These are phyloP conservation scores for Drosophila burlai DNA, from an alignment of 1,140 invertebrate species.

Conservation along the genomic window DNA sequence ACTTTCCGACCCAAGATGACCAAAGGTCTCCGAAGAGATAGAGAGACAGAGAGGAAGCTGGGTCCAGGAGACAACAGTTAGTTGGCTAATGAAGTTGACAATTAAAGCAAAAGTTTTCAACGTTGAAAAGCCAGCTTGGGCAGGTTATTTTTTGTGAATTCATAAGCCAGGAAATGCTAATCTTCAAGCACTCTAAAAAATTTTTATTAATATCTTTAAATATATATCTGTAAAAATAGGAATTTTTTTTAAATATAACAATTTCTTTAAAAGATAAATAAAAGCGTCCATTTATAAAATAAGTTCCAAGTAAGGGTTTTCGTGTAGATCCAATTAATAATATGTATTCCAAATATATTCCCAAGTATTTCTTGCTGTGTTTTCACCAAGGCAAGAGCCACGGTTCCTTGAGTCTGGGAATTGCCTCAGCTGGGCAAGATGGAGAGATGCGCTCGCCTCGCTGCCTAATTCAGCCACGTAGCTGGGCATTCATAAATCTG, in stretches of 20 bases:
- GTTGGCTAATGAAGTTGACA: constrained; percentile 61
- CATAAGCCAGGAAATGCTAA: constrained; percentile 25
- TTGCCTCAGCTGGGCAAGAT: constrained; percentile 40
- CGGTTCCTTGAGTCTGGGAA: constrained; percentile 44
- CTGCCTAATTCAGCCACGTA: constrained; percentile 61
- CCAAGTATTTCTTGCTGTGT: neutral
- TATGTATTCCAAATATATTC: neutral
- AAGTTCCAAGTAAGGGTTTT: neutral
- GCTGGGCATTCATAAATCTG: constrained; percentile 72
- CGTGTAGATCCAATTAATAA: neutral
- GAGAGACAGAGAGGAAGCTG: neutral
- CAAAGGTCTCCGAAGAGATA: constrained; percentile 12
- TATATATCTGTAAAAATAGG: neutral
- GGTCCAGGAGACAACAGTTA: constrained; percentile 11
- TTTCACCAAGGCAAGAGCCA: constrained; percentile 13
- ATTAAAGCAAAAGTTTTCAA: constrained; percentile 41
- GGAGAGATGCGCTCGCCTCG: constrained; percentile 10
- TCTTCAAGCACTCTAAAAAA: neutral
- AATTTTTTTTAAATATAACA: too few species aligned
- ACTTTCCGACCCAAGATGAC: constrained; percentile 35
- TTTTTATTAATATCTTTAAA: neutral
- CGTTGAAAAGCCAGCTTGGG: constrained; percentile 6
- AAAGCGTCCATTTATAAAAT: neutral
- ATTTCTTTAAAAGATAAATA: neutral
- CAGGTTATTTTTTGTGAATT: constrained; percentile 15